These are phyloP conservation scores for Rotaria socialis DNA, from an alignment of 2,888 invertebrate genomes.

Conservation along the genomic window DNA sequence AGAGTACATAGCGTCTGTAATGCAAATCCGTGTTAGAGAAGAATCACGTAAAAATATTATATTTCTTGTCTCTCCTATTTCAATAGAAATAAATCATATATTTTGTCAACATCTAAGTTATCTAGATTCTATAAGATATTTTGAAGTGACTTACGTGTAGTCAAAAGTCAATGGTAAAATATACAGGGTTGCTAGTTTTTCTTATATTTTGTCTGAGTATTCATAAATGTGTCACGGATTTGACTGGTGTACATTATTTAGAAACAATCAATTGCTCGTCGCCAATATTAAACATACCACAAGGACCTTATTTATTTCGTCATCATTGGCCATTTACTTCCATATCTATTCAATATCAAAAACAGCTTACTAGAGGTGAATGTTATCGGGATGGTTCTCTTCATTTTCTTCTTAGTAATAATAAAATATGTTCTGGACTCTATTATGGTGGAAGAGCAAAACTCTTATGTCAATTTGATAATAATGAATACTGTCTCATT, in stretches of 20 bases:
- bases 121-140: background rate
- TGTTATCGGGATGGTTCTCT: background rate
- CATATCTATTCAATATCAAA: background rate
- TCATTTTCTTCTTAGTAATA: background rate
- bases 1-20: too few relatives aligned
- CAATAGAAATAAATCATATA: background rate
- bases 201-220: background rate
- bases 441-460: background rate
- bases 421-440: background rate
- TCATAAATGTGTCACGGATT: background rate
- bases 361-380: background rate
- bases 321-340: slow-evolving; percentile 12
- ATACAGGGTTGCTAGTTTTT: background rate
- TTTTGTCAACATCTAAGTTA: background rate
- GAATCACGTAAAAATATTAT: background rate
- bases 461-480: background rate
- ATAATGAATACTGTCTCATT: background rate
- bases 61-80: background rate
- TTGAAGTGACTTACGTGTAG: background rate
- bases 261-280: background rate
- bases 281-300: background rate
- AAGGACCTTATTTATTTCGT: background rate
- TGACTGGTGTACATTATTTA: background rate
- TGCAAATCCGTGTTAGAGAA: background rate
- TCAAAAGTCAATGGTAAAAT: background rate